Base-by-base conservation (phyloP, 2,797 vertebrate genomes). In the Phrynocephalus vlangalii region DNA sequence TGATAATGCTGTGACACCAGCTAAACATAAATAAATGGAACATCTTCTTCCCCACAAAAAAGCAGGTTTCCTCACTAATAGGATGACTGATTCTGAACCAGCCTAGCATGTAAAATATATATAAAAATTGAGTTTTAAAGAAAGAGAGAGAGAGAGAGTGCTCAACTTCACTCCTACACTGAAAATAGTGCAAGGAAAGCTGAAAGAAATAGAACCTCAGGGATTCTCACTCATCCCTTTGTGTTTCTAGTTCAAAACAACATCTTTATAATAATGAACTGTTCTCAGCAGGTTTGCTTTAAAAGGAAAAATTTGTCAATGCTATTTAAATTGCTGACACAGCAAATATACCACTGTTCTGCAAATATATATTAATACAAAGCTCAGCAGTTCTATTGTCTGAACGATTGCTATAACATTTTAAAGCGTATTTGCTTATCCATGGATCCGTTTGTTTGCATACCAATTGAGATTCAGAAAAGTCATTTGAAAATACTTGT, bases 401-500 rank as follows among this genome's bases (percentile, higher is more conserved):
- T 56, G 0, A 83, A 89, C 71, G 60, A 86, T 2, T 89, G 90
- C 86, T 91, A 38, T 79, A 92, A 92, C 89, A 86, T 89, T 94
- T 86, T 92, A 90, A 90, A 93, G 92, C 87, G 83, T 0, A 38
- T 79, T 92, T 92, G 82, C 87, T 90, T 82, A 5, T 67, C 66
- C 0, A 82, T 73, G 76, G 38, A 90, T 84, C 44, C 89, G 84
- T 90, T 91, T 92, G 86, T 92, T 84, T 93, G 79, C 22, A 73
- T 67, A 44, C 56, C 70, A 30, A 90, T 0, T 44, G 72, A 91
- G 91, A 89, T 92, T 90, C 95, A 0, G 56, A 60, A 87, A 94
- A 92, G 89, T 92, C 91, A 91, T 10, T 44, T 1, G 86, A 90
- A 92, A 94, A 95, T 91, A 88, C 68, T 93, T 22, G 87, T 91